Evolutionary conservation across 2,888 invertebrate species (phyloP).

Genomic region (Doris montereyensis): DNA sequence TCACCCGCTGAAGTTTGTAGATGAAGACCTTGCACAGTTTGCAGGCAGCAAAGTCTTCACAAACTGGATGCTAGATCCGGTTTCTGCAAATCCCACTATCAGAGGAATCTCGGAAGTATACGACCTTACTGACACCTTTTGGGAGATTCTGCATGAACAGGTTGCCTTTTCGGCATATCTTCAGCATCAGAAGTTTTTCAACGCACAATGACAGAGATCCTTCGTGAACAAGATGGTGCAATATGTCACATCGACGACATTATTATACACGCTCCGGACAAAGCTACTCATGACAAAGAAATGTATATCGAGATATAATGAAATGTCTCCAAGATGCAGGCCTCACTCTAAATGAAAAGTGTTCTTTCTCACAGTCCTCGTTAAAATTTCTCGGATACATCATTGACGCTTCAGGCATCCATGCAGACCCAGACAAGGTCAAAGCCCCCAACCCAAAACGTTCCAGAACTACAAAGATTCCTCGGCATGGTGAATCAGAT

Average conservation of each 20-base stretch:
- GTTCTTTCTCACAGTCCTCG: too few species aligned
- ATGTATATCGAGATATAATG: slow-evolving; percentile 35
- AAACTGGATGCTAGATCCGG: slow-evolving; percentile 46
- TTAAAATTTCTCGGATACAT: too few species aligned
- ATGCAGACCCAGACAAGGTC: slow-evolving; percentile 39
- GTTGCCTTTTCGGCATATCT: slow-evolving; percentile 17
- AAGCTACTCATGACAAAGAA: slow-evolving; percentile 42
- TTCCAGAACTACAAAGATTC: too few species aligned
- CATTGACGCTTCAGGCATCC: slow-evolving; percentile 36
- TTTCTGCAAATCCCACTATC: slow-evolving; percentile 48
- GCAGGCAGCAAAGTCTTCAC: slow-evolving; percentile 43
- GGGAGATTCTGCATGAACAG: background rate
- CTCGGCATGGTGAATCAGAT: too few species aligned
- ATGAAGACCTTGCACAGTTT: slow-evolving; percentile 42
- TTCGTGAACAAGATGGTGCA: slow-evolving; percentile 40
- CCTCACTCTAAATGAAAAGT: too few species aligned
- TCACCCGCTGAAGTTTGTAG: slow-evolving; percentile 38
- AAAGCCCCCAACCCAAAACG: background rate
- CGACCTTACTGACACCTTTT: background rate
- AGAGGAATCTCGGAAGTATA: slow-evolving; percentile 15
- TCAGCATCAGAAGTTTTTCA: slow-evolving; percentile 34
- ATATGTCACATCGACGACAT: slow-evolving; percentile 49
- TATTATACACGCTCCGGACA: too few species aligned
- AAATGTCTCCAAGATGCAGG: slow-evolving; percentile 39
- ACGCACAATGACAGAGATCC: slow-evolving; percentile 41